Evolutionary conservation across 2,888 invertebrate genomes (phyloP).

Genomic region (Cephalotes varians): DNA sequence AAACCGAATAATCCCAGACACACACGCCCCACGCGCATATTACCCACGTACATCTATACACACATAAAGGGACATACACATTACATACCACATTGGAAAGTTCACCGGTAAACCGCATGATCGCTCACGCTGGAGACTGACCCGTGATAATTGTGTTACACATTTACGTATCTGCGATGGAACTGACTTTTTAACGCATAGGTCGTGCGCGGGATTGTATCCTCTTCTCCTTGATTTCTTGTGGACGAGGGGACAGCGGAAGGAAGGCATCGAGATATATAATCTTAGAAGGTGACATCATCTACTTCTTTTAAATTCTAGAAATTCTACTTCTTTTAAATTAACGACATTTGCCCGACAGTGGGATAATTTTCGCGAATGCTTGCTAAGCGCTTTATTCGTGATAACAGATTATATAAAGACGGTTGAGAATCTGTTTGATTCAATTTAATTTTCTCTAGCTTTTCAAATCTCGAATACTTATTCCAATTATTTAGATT

Average conservation of each 20-base stretch:
- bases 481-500: conserved; percentile 6
- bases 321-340: neutral
- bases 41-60: conserved; percentile 9
- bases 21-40: conserved; percentile 4
- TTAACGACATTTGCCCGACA: neutral
- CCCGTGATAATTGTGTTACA: conserved; percentile 38
- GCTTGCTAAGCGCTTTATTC: neutral
- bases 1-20: conserved; percentile 38
- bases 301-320: conserved; percentile 3
- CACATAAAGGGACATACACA: neutral
- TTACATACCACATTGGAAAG: conserved; percentile 3
- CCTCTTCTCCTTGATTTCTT: neutral
- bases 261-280: neutral
- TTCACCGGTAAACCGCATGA: conserved; percentile 26
- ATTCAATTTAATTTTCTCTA: neutral
- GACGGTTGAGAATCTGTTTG: neutral
- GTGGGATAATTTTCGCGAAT: conserved; percentile 15
- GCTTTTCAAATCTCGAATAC: neutral
- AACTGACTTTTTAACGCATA: neutral
- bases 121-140: conserved; percentile 37
- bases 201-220: conserved; percentile 6
- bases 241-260: neutral
- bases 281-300: too few relatives aligned
- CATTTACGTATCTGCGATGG: conserved; percentile 18
- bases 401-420: too few relatives aligned